Conservation (phyloP, 2,113 vertebrate genomes). For the Tamias sibiricus region DNA sequence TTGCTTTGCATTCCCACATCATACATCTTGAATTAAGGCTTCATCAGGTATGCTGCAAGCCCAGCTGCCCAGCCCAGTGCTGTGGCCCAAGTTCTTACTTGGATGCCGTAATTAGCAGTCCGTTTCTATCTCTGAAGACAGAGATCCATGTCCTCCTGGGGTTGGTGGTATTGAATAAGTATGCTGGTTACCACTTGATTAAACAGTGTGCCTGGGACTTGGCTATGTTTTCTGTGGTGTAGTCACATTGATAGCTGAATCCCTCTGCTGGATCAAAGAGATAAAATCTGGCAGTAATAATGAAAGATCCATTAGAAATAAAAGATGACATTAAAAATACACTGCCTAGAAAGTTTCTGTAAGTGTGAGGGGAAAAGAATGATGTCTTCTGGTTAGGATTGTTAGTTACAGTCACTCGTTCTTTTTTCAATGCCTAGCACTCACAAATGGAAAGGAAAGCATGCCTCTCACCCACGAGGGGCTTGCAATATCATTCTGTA, state of each 20-base stretch:
- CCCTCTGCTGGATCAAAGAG: not conserved
- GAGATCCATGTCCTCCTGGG: conserved; percentile 33
- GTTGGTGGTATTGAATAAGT: conserved; percentile 65
- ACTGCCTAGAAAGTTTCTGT: not conserved
- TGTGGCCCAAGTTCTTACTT: conserved; percentile 49
- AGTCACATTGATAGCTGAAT: not conserved
- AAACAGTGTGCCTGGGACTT: conserved; percentile 62
- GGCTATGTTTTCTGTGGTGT: conserved; percentile 70
- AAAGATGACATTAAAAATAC: not conserved
- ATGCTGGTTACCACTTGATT: conserved; percentile 67
- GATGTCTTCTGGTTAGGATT: not conserved
- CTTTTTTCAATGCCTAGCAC: not conserved
- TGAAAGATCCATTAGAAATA: not conserved
- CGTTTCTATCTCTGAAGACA: conserved; percentile 66
- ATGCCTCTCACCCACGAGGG: not conserved
- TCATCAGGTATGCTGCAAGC: conserved; percentile 20
- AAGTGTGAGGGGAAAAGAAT: not conserved
- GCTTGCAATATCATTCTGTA: not conserved
- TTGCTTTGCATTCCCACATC: conserved; percentile 38
- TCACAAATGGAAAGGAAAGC: not conserved
- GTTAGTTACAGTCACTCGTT: not conserved
- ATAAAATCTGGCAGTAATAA: not conserved
- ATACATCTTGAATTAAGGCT: conserved; percentile 50
- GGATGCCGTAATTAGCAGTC: conserved; percentile 49
- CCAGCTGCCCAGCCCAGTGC: conserved; percentile 46